Conservation (phyloP, 92 coral and sea anemone species). For the Actinernus sp. region DNA sequence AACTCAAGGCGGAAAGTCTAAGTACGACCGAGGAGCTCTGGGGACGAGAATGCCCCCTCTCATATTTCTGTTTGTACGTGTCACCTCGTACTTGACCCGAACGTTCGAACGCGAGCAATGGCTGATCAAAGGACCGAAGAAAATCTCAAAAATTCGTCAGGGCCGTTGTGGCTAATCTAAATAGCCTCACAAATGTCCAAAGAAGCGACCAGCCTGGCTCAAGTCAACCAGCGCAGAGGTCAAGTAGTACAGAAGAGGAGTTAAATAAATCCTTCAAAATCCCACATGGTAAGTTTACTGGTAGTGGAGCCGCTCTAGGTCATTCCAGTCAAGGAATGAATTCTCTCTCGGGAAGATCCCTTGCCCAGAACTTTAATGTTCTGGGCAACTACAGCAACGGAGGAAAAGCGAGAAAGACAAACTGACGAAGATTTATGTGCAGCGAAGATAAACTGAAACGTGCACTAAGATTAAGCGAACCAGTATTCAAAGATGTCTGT, state of each 20-base stretch:
- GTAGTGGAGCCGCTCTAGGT: neutral
- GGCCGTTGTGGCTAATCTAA: slow-evolving; percentile 32
- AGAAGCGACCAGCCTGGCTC: neutral
- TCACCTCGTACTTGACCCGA: neutral
- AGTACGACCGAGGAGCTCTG: neutral
- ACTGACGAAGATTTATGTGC: neutral
- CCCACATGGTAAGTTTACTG: slow-evolving; percentile 2
- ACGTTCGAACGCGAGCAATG: too few species aligned
- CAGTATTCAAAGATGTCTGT: slow-evolving; percentile 46
- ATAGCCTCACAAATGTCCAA: slow-evolving; percentile 3
- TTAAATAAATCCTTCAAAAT: neutral
- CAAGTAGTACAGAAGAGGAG: slow-evolving; percentile 5
- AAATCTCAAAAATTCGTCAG: slow-evolving; percentile 19
- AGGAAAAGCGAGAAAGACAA: slow-evolving; percentile 2
- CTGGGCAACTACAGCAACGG: slow-evolving; percentile 3
- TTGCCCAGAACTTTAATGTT: neutral
- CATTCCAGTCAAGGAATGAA: too few species aligned
- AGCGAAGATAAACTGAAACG: neutral
- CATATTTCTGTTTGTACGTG: neutral
- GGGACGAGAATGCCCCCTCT: neutral
- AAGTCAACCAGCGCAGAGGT: neutral
- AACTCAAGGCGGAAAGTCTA: neutral
- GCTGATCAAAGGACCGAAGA: neutral
- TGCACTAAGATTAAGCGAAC: neutral
- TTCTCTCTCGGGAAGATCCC: too few species aligned